These are phyloP conservation scores for Lates calcarifer DNA, from an alignment of 2,113 vertebrate genomes.

Conservation along the genomic window DNA sequence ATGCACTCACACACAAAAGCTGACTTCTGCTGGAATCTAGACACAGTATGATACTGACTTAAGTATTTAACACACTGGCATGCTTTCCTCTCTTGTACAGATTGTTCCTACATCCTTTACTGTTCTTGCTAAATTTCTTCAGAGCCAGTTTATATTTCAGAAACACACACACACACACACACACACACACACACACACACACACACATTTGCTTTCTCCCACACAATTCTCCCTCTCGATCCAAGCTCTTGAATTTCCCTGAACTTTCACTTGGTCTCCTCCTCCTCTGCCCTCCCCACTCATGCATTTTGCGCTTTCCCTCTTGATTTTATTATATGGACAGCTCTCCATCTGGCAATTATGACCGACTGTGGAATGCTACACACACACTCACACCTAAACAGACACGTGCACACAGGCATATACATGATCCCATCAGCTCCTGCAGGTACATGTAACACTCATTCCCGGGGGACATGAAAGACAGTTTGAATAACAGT, in stretches of 20 bases:
- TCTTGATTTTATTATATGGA: constrained; percentile 52
- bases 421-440: constrained; percentile 1
- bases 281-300: constrained; percentile 7
- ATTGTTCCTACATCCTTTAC: not conserved
- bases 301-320: constrained; percentile 20
- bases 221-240: constrained; percentile 19
- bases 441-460: constrained; percentile 63
- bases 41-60: constrained; percentile 11
- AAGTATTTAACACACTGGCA: not conserved
- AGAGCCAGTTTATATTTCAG: not conserved
- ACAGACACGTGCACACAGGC: constrained; percentile 7
- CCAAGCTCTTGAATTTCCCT: constrained; percentile 32
- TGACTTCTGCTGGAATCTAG: not conserved
- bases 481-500: constrained; percentile 14
- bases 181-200: constrained; percentile 3
- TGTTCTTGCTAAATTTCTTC: constrained; percentile 7
- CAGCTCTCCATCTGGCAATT: constrained; percentile 51
- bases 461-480: constrained; percentile 19
- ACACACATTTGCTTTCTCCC: constrained; percentile 17
- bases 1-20: not conserved
- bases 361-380: constrained; percentile 52
- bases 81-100: not conserved
- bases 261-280: constrained; percentile 22
- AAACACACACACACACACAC: not conserved
- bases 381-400: not conserved